Base-by-base conservation (phyloP, 2,888 invertebrate species). In the Oligia fasciuncula region DNA sequence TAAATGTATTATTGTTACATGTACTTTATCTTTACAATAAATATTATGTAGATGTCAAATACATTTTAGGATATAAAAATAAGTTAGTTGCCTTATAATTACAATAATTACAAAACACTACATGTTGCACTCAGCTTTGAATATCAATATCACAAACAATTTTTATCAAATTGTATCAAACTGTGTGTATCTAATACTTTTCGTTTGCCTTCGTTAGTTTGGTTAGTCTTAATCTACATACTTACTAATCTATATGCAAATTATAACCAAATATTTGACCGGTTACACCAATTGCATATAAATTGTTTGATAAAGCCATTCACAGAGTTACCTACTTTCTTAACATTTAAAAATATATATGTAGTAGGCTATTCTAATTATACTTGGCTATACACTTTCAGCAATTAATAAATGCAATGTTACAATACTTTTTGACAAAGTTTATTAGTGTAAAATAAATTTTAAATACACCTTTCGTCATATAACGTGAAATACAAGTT, bases 91-190 rank as follows among this genome's bases (percentile, higher is more conserved):
- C 85, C 82, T 88, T 85, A 85, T 80, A 84, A 81, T 88, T 87
- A 85, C 76, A 73, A 83, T 84, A 85, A 83, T 88, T 88, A 87
- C 81, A 85, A 81, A 83, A 81, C 82, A 76, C 81, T 85, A 85
- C 88, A 87, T 89, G 90, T 86, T 90, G 89, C 90, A 90, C 80
- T 90, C 88, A 88, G 88, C 91, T 94, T 94, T 93, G 93, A 94
- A 94, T 94, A 88, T 91, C 90, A 93, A 91, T 95, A 95, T 95
- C 95, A 95, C 95, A 95, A 95, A 93, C 91, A 94, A 93, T 93
- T 93, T 91, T 90, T 87, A 87, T 86, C 73, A 89, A 90, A 89
- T 88, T 89, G 90, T 88, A 80, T 88, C 85, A 84, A 88, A 88
- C 81, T 86, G 85, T 90, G 86, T 85, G 86, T 87, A 85, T 89